These are phyloP conservation scores for Branchinecta lynchi DNA, from an alignment of 1,140 invertebrate genomes.

Conservation along the genomic window DNA sequence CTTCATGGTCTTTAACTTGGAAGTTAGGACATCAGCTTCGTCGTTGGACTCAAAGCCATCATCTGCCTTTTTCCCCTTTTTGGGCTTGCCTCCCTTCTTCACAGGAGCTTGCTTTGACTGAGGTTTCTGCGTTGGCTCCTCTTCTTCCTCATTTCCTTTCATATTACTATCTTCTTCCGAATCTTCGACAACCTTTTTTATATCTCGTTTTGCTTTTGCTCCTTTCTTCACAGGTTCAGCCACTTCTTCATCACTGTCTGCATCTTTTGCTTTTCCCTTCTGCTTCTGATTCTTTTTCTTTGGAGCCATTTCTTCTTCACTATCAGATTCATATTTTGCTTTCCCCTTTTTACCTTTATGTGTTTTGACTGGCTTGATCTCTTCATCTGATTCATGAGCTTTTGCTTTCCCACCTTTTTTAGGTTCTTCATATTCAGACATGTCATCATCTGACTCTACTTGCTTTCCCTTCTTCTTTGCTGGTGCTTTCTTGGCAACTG, in stretches of 20 bases:
- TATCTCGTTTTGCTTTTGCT: constrained; percentile 23
- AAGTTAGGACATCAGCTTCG: constrained; percentile 14
- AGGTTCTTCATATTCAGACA: constrained; percentile 12
- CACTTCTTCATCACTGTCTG: constrained; percentile 19
- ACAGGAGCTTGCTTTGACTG: constrained; percentile 23
- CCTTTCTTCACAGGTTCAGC: constrained; percentile 14
- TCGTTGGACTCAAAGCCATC: constrained; percentile 20
- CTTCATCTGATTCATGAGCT: constrained; percentile 23
- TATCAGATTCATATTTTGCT: constrained; percentile 20
- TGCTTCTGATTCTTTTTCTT: constrained; percentile 15
- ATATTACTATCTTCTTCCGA: background rate
- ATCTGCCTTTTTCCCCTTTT: constrained; percentile 21
- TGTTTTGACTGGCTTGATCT: constrained; percentile 30
- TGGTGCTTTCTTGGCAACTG: constrained; percentile 11
- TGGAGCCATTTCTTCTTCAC: constrained; percentile 23
- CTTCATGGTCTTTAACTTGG: background rate
- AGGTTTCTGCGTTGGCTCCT: constrained; percentile 23
- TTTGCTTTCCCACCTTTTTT: constrained; percentile 13
- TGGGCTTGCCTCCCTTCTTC: constrained; percentile 25
- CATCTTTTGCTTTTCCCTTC: constrained; percentile 13
- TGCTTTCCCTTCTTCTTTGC: constrained; percentile 16
- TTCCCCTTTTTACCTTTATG: background rate
- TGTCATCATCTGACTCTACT: constrained; percentile 10
- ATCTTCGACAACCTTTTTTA: constrained; percentile 30
- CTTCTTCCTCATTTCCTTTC: constrained; percentile 21